Base-by-base conservation (phyloP, 2,888 invertebrate genomes). In the Acrobasis suavella region DNA sequence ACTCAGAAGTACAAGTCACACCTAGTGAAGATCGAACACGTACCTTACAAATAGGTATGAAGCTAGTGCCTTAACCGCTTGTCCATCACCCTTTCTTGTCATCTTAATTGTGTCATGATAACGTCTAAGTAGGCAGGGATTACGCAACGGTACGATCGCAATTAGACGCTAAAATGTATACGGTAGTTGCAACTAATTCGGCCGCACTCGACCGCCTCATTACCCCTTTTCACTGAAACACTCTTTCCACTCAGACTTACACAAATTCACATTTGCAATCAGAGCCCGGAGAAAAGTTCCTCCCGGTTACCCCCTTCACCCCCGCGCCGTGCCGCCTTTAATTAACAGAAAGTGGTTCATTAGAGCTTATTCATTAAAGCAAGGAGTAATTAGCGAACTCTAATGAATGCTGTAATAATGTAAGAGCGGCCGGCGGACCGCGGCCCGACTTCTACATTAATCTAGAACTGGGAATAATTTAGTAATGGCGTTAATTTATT, bases 261-360 rank as follows among this genome's bases (percentile, higher is more conserved):
- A 92, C 91, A 92, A 92, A 91, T 91, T 91, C 92, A 92, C 92
- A 92, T 92, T 92, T 91, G 91, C 92, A 92, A 92, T 92, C 92
- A 91, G 91, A 89, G 87, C 87, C 81, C 85, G 87, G 89, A 88
- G 90, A 90, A 90, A 91, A 91, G 87, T 90, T 87, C 83, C 81
- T 79, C 81, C 77, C 71, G 70, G 72, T 68, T 74, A 72, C 71
- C 67, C 66, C 69, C 65, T 76, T 69, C 71, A 64, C 72, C 75
- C 91, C 91, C 70, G 68, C 82, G 81, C 84, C 80, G 80, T 84
- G 93, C 93, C 91, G 95, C 94, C 95, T 96, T 96, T 96, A 96
- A 96, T 96, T 96, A 96, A 96, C 96, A 95, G 95, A 96, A 96
- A 96, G 96, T 96, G 96, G 96, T 96, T 96, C 96, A 96, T 96